Base-by-base conservation (phyloP, 2,113 vertebrate species). In the Chaetodon trifascialis region DNA sequence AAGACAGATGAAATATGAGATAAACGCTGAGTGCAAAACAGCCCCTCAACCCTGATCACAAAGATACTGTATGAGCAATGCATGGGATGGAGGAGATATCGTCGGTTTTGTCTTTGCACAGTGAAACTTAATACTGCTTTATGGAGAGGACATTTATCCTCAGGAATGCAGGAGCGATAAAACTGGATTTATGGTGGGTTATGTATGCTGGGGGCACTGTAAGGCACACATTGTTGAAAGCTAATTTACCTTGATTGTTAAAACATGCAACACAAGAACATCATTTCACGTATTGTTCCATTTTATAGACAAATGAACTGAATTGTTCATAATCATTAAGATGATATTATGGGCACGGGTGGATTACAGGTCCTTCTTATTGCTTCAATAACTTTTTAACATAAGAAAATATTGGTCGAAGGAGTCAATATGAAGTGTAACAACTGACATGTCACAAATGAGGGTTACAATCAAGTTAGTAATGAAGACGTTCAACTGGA, bases 101-200 rank as follows among this genome's bases (percentile, higher is more conserved):
- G 49, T 51, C 3, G 38, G 76, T 23, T 84, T 75, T 64, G 74
- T 90, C 88, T 89, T 91, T 87, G 84, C 85, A 67, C 80, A 68
- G 83, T 52, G 86, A 92, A 69, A 90, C 83, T 69, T 34, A 84
- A 91, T 82, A 73, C 80, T 17, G 36, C 88, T 79, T 81, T 86
- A 74, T 40, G 64, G 52, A 72, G 64, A 81, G 60, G 84, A 89
- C 79, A 84, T 92, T 79, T 62, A 86, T 91, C 84, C 86, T 42
- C 19, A 80, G 87, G 93, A 91, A 93, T 91, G 86, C 82, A 47
- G 63, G 11, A 64, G 80, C 52, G 68, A 87, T 93, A 87, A 94
- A 92, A 89, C 19, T 70, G 71, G 74, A 93, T 93, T 86, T 86
- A 92, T 85, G 79, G 52, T 44, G 47, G 15, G 76, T 77, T 74